Conservation (phyloP, 1,140 invertebrate species). For the Plodia interpunctella region DNA sequence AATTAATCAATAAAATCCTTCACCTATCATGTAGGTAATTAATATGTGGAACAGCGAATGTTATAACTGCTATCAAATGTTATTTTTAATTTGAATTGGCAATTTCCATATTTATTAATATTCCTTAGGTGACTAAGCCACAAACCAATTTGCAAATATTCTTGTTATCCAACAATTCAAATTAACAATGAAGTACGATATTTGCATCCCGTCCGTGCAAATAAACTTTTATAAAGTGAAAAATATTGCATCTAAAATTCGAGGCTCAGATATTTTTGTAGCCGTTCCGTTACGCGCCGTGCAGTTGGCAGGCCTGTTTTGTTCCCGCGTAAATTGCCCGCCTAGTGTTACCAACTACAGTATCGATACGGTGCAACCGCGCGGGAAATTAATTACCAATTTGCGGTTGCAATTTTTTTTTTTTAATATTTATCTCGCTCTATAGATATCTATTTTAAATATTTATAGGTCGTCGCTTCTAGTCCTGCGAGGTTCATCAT, state of each 20-base stretch:
- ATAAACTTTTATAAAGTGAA: conserved; percentile 31
- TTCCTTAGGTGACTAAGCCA: conserved; percentile 9
- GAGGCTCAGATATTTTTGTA: conserved; percentile 26
- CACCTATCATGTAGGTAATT: no score
- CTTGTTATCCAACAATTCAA: conserved; percentile 16
- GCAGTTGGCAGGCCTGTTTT: conserved; percentile 27
- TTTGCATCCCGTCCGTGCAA: conserved; percentile 22
- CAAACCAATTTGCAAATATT: conserved; percentile 14
- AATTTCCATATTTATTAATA: no score
- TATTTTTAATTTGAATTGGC: no score
- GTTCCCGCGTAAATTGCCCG: conserved; percentile 30
- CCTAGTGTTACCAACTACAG: conserved; percentile 24
- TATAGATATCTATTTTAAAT: no score
- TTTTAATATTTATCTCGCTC: no score
- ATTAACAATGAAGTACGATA: conserved; percentile 19
- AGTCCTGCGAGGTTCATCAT: no score
- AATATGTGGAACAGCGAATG: no score
- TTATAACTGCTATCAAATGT: no score
- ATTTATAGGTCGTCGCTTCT: no score
- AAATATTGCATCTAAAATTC: conserved; percentile 22
- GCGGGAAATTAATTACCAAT: conserved; percentile 23
- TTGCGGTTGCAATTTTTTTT: conserved; percentile 7
- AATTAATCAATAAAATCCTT: no score
- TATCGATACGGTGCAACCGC: conserved; percentile 22
- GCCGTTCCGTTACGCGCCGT: conserved; percentile 23